A percentile compares a stretch with the other conserved stretches of the same genome.
Conservation (phyloP, 2,797 vertebrate species). For the Masticophis lateralis region DNA sequence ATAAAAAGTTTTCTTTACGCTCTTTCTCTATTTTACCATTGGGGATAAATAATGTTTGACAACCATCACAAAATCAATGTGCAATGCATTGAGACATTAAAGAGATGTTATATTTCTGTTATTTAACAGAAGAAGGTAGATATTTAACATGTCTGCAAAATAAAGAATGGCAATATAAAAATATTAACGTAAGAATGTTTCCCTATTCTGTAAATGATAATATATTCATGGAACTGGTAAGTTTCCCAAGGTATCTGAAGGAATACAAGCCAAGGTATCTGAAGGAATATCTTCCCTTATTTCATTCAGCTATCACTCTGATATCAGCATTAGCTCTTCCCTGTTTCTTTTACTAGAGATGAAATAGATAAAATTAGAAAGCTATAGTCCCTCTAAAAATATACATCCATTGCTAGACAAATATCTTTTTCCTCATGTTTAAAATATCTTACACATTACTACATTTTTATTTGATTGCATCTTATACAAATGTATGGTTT, state of each 20-base stretch:
- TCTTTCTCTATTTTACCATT: not conserved
- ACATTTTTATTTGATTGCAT: not conserved
- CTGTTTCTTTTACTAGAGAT: not conserved
- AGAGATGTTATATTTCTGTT: not conserved
- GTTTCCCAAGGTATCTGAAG: not conserved
- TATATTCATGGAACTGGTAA: not conserved
- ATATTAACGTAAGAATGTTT: not conserved
- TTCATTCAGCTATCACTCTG: not conserved
- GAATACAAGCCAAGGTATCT: not conserved
- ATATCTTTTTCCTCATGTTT: not conserved
- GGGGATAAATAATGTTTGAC: conserved; percentile 12
- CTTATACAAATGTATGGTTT: not conserved
- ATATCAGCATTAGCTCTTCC: not conserved
- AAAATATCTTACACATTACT: not conserved
- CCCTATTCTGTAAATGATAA: not conserved
- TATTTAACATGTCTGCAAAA: not conserved
- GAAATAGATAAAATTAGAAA: not conserved
- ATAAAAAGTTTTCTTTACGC: not conserved
- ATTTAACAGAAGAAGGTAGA: not conserved
- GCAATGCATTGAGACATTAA: conserved; percentile 16
- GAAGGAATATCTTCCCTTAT: not conserved
- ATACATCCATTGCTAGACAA: not conserved
- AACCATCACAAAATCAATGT: not conserved
- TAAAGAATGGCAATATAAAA: not conserved
- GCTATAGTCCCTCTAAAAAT: not conserved